Evolutionary conservation across 23 tunicate species (phyloP), one percentile per base, ranked within the genome.

Genomic region (Ciona savignyi): DNA sequence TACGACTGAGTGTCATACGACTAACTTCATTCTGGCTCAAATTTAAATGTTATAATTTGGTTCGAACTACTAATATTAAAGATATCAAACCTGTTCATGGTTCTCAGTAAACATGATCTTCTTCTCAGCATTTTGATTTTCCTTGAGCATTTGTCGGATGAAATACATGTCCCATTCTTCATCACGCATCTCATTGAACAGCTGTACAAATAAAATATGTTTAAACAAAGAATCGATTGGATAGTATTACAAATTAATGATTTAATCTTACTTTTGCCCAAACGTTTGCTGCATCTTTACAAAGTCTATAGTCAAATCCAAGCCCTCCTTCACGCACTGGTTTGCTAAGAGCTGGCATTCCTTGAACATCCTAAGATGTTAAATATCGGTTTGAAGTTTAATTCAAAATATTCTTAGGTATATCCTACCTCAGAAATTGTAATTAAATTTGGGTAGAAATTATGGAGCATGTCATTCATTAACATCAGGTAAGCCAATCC

Each of bases 151-250:
- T 65, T 84, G 84, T 6, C 64, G 51, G 25, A 93, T 86, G 35
- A 93, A 89, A 3, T 80, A 86, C 93, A 93, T 86, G 35, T 71
- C 56, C 98, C 98, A 93, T 64, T 93, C 86, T 60, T 93, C 93
- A 66, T 93, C 98, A 11, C 71, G 63, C 66, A 74, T 62, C 34
- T 93, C 94, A 62, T 93, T 90, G 62, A 93, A 33, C 25, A 87
- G 32, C 95, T 87, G 63, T 3, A 48, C 30, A 29, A 19, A 60
- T 23, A 19, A 51, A 51, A 51, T 51, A 51, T 21, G 21, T 51
- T 15, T 51, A 51, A 21, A 21, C 62, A 15, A 51, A 51, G 21
- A 15, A 51, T 15, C 19, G 20, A 19, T 21, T 15, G 21, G 20
- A 21, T 15, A 51, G 62, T 60, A 26, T n/a, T n/a, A n/a, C n/a